Conservation (phyloP, 2,888 invertebrate genomes). For the Oscheius onirici region DNA sequence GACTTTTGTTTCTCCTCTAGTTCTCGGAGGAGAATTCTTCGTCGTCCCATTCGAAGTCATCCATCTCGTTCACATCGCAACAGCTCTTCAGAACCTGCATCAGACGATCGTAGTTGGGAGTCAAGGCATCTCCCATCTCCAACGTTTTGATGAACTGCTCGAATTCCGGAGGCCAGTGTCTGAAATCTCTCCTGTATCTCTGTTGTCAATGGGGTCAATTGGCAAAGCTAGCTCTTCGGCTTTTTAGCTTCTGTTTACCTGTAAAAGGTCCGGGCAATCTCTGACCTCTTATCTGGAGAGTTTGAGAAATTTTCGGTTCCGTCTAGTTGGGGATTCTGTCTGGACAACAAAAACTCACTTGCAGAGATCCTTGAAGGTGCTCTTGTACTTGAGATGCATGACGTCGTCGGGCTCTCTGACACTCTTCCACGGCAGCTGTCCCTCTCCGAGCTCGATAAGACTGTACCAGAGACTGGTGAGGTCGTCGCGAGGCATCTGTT, state of each 20-base stretch:
- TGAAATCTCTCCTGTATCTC: slow-evolving; percentile 5
- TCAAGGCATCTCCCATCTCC: background rate
- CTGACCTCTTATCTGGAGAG: background rate
- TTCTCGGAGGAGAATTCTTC: slow-evolving; percentile 17
- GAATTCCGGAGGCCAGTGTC: slow-evolving; percentile 15
- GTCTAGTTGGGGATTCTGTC: background rate
- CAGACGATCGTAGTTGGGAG: slow-evolving; percentile 1
- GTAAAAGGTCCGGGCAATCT: too few relatives aligned
- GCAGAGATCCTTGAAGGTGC: slow-evolving; percentile 16
- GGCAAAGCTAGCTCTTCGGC: background rate
- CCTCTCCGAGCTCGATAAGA: slow-evolving; percentile 61
- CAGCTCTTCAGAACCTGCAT: slow-evolving; percentile 22
- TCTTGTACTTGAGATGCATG: slow-evolving; percentile 45
- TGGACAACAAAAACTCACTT: slow-evolving; percentile 17
- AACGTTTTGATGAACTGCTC: slow-evolving; percentile 1
- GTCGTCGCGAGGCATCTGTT: slow-evolving; percentile 61
- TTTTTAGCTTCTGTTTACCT: too few relatives aligned
- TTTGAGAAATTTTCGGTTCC: too few relatives aligned
- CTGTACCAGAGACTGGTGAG: slow-evolving; percentile 61
- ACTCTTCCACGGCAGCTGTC: slow-evolving; percentile 61
- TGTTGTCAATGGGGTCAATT: background rate
- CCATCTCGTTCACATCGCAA: slow-evolving; percentile 30
- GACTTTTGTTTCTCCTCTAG: slow-evolving; percentile 4
- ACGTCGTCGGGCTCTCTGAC: slow-evolving; percentile 57
- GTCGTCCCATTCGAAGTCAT: slow-evolving; percentile 50